phyloP scores from a whole-genome alignment of 2,797 vertebrate genomes.

The Craterocephalus amniculus region DNA sequence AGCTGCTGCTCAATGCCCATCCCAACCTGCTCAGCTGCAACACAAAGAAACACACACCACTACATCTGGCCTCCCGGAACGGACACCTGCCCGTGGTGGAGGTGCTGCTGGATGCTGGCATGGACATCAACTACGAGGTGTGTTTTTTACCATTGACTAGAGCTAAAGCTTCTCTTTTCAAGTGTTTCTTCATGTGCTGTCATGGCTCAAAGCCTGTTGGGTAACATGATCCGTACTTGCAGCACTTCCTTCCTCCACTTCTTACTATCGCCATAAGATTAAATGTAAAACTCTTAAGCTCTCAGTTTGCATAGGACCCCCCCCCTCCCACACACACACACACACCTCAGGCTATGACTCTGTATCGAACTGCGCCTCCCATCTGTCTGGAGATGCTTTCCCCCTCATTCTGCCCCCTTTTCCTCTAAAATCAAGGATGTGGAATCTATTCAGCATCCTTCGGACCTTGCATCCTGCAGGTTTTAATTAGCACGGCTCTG shows the following conservation, averaged over 20 bases:
- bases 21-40: slow-evolving; percentile 96
- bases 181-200: slow-evolving; percentile 43
- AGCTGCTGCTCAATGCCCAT: slow-evolving; percentile 93
- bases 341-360: slow-evolving; percentile 39
- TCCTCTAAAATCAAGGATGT: slow-evolving; percentile 32
- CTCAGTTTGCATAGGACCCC: slow-evolving; percentile 38
- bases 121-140: slow-evolving; percentile 99
- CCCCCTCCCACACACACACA: slow-evolving; percentile 31
- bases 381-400: slow-evolving; percentile 51
- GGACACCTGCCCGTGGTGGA: slow-evolving; percentile 93
- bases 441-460: slow-evolving; percentile 37
- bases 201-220: slow-evolving; percentile 44
- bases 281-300: slow-evolving; percentile 62
- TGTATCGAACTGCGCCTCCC: slow-evolving; percentile 53
- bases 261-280: slow-evolving; percentile 53
- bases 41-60: slow-evolving; percentile 95
- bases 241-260: slow-evolving; percentile 62
- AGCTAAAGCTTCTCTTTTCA: slow-evolving; percentile 11
- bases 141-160: background rate
- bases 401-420: slow-evolving; percentile 36
- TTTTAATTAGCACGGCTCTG: slow-evolving; percentile 65
- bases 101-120: slow-evolving; percentile 92
- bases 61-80: slow-evolving; percentile 95
- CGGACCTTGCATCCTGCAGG: slow-evolving; percentile 58
- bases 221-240: slow-evolving; percentile 55